Evolutionary conservation across 2,888 invertebrate genomes (phyloP).

Genomic region (Hipparchia semele): DNA sequence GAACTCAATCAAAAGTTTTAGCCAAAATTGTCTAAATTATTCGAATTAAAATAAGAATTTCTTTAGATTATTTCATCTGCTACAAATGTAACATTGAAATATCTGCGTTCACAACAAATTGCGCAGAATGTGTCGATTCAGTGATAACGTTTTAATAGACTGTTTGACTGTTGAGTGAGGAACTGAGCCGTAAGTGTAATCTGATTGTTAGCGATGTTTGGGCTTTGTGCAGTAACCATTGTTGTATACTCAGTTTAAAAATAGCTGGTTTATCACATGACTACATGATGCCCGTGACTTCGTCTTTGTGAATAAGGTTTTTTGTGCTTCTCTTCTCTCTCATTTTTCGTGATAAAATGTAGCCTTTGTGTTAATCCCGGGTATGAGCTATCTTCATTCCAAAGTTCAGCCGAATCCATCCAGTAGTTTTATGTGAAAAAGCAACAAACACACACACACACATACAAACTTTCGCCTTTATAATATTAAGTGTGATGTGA

Average conservation of each 20-base stretch:
- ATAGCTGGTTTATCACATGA: neutral
- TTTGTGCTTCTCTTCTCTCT: no score
- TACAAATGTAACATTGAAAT: neutral
- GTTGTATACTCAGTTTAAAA: neutral
- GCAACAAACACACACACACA: no score
- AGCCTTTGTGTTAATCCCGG: no score
- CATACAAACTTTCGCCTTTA: no score
- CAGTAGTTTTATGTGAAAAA: no score
- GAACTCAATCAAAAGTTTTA: no score
- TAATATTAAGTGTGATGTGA: no score
- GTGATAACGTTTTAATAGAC: slow-evolving; percentile 36
- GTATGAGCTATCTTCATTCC: no score
- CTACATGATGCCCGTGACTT: neutral
- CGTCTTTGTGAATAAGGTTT: no score
- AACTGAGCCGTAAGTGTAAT: neutral
- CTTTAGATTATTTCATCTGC: neutral
- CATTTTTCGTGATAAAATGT: no score
- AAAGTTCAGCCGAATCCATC: no score
- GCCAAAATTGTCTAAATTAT: no score
- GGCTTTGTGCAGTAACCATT: neutral
- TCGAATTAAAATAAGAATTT: neutral
- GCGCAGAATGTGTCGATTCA: slow-evolving; percentile 31
- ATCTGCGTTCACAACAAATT: slow-evolving; percentile 35
- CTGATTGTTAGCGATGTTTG: slow-evolving; percentile 13
- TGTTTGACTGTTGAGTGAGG: slow-evolving; percentile 11